Percentiles rank a stretch among this genome's conserved stretches.
These are phyloP conservation scores for Orchesella cincta DNA, from an alignment of 1,140 invertebrate genomes.

Conservation along the genomic window DNA sequence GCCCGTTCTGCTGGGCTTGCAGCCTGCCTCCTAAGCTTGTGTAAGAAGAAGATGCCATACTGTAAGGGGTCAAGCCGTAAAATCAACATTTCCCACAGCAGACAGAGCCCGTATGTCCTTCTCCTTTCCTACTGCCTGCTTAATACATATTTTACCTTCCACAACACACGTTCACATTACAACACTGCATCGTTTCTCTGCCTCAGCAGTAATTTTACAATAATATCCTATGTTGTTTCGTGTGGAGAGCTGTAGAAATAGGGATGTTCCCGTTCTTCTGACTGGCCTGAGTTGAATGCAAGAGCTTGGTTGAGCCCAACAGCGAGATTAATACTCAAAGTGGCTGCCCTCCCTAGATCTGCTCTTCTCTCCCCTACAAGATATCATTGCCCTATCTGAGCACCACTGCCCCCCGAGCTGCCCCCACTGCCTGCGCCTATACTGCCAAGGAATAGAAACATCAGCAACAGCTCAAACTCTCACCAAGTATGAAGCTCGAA, in stretches of 20 bases:
- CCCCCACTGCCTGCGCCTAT: not conserved
- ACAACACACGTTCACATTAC: no score
- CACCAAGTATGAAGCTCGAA: not conserved
- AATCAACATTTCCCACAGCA: constrained; percentile 22
- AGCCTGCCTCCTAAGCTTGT: no score
- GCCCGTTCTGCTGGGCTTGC: not conserved
- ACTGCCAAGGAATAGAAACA: not conserved
- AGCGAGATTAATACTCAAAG: no score
- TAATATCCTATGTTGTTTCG: no score
- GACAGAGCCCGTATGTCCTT: constrained; percentile 1
- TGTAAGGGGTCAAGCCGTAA: constrained; percentile 11
- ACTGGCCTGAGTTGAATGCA: not conserved
- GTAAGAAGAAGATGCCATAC: no score
- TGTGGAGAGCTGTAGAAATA: no score
- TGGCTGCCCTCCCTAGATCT: not conserved
- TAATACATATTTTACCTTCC: no score
- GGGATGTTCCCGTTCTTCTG: no score
- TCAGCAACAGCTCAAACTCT: not conserved
- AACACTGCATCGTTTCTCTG: no score
- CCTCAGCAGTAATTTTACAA: no score
- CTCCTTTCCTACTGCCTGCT: not conserved
- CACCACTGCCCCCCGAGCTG: no score
- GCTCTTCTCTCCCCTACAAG: not conserved
- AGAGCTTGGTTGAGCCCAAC: not conserved
- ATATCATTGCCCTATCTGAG: not conserved